Evolutionary conservation across 2,888 invertebrate species (phyloP).

Genomic region (Clistopyga incitator): DNA sequence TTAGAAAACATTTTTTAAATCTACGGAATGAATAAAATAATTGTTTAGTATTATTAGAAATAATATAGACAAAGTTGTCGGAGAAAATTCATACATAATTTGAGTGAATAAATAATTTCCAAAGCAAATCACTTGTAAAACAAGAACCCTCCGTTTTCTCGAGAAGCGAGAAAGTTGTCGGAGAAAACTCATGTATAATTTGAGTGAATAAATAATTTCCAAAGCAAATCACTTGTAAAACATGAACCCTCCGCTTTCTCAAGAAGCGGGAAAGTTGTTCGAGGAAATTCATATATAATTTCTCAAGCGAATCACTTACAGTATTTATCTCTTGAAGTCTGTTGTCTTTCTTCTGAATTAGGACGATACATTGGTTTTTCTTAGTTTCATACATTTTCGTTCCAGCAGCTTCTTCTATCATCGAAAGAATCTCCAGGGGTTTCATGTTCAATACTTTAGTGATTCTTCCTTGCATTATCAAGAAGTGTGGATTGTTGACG

Average conservation of each 20-base stretch:
- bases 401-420: conserved; percentile 99
- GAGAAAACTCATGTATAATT: neutral
- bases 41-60: no score
- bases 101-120: neutral
- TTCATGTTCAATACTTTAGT: conserved; percentile 99
- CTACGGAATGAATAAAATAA: no score
- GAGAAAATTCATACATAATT: neutral
- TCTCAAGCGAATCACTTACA: conserved; percentile 87
- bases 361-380: conserved; percentile 93
- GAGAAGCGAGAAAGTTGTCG: no score
- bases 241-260: no score
- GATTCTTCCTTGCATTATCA: conserved; percentile 99
- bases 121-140: no score
- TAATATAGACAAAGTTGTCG: no score
- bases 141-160: no score
- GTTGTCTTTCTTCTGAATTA: conserved; percentile 96
- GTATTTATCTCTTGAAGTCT: conserved; percentile 94
- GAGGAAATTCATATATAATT: neutral
- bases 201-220: neutral
- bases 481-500: conserved; percentile 99
- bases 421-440: conserved; percentile 96
- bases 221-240: no score
- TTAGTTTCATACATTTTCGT: conserved; percentile 98
- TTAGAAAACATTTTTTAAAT: no score
- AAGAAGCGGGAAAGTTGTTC: no score